Evolutionary conservation across 1,140 invertebrate genomes (phyloP), one percentile per base, ranked within the genome.

Genomic region (Oedothorax gibbosus): DNA sequence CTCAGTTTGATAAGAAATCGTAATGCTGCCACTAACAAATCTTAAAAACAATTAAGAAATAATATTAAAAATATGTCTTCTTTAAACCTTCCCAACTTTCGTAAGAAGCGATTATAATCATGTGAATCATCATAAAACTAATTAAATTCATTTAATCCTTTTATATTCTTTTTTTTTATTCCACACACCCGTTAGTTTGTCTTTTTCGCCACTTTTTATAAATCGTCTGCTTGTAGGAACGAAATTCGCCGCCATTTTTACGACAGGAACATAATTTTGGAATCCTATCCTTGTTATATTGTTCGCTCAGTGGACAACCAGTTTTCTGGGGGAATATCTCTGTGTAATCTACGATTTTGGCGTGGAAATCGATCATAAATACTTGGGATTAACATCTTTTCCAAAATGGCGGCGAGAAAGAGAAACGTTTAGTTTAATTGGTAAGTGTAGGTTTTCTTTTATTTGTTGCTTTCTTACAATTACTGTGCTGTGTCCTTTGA

Each of bases 351-450:
- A 54, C 73, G 73, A 82, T 82, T 35, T 65, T 49, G 80, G 69
- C 65, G 80, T 82, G 57, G 80, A 82, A 82, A 82, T 82, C 80
- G 80, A 73, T 73, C 80, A 82, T 82, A 82, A 82, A 82, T 82
- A 82, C 73, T 53, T n/a, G 20, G 80, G 80, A 82, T 82, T 82
- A 82, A 82, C 80, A 80, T 80, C 80, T 82, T 71, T 81, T 68
- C 57, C 18, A 81, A 69, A 71, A 82, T 73, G 20, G 65, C n/a
- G 51, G 57, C 15, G 53, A 57, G 57, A 75, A 56, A 51, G 51
- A 57, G 35, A 81, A 71, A 73, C 80, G 69, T 73, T 82, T 82
- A 82, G 73, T 82, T 53, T 82, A 82, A 82, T 82, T 82, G 80
- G 80, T 73, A 71, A 82, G 54, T 20, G 35, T 15, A 57, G 56